Evolutionary conservation across 2,113 vertebrate genomes (phyloP).

Genomic region (Hypocryptadius cinnamomeus): DNA sequence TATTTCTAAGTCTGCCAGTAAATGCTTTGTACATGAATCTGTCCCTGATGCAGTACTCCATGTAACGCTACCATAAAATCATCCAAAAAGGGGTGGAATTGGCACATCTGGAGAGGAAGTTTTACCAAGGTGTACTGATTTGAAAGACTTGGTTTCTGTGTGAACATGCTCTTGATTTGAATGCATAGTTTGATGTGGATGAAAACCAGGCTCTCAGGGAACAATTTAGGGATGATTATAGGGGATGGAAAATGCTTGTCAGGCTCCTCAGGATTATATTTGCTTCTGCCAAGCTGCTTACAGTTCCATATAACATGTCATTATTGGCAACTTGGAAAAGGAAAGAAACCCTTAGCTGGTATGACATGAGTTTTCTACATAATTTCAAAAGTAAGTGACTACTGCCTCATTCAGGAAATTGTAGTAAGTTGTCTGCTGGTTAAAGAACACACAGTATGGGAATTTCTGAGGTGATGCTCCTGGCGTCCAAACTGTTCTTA

Average conservation of each 20-base stretch:
- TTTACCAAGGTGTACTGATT: not conserved
- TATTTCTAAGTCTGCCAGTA: not conserved
- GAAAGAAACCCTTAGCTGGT: not conserved
- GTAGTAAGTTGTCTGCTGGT: not conserved
- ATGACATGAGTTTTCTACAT: not conserved
- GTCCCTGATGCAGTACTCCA: not conserved
- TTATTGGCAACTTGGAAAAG: not conserved
- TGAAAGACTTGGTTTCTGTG: not conserved
- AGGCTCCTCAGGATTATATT: not conserved
- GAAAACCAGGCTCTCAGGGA: not conserved
- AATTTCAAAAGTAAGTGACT: not conserved
- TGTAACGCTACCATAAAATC: fast-evolving
- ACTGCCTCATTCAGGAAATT: not conserved
- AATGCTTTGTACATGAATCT: not conserved
- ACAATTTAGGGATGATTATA: not conserved
- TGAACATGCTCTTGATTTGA: not conserved
- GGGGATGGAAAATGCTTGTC: not conserved
- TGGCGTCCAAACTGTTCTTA: not conserved
- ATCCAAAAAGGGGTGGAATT: not conserved
- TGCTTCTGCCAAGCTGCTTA: not conserved
- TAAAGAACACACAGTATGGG: not conserved
- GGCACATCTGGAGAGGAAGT: not conserved
- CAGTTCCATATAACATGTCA: not conserved
- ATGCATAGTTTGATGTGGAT: not conserved
- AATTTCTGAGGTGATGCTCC: not conserved